These are phyloP conservation scores for Phataginus tricuspis DNA, from an alignment of 2,797 vertebrate species.

Conservation along the genomic window DNA sequence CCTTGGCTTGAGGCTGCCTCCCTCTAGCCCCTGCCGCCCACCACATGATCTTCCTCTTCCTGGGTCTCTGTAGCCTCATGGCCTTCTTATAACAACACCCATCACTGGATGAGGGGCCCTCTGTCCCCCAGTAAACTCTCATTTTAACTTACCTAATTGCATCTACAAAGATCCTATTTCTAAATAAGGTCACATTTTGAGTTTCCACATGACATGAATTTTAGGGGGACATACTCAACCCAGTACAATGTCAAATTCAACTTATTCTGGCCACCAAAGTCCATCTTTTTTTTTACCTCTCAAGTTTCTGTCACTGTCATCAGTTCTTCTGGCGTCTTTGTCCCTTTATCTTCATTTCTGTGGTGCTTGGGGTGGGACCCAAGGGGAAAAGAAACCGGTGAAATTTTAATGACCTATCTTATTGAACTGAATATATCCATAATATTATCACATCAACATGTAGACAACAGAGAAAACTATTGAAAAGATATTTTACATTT, in stretches of 20 bases:
- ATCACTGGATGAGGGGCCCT: background rate
- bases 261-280: background rate
- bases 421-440: background rate
- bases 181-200: background rate
- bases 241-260: background rate
- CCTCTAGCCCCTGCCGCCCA: background rate
- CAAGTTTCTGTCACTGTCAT: background rate
- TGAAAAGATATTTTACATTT: background rate
- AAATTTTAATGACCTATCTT: background rate
- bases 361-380: background rate
- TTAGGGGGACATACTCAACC: background rate
- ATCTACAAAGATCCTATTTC: background rate
- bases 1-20: background rate
- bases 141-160: background rate
- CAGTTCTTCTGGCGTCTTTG: background rate
- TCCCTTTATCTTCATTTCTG: background rate
- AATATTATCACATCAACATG: constrained; percentile 1
- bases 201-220: background rate
- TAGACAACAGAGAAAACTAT: background rate
- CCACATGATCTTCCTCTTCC: too few relatives aligned
- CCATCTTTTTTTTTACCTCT: background rate
- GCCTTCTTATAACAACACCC: background rate
- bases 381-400: background rate
- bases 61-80: background rate
- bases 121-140: background rate